Base-by-base conservation (phyloP, 2,888 invertebrate genomes). In the Teleogryllus oceanicus region DNA sequence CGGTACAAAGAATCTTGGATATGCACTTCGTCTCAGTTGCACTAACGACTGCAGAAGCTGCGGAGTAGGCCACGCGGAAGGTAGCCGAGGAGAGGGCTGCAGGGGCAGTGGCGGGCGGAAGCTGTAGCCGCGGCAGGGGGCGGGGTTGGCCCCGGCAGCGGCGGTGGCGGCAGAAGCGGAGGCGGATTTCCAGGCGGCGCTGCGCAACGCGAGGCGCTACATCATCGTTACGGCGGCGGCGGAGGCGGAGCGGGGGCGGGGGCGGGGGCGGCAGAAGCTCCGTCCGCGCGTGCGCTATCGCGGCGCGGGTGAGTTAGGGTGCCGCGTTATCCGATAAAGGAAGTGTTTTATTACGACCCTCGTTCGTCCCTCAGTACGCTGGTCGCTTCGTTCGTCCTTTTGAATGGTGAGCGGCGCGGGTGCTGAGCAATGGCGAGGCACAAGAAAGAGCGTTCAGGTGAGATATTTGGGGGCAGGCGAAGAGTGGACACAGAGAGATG, bases 331-430 rank as follows among this genome's bases (percentile, higher is more conserved):
- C 62, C 62, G 62, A 62, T 62, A 62, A 62, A 62, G 62, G 62
- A 62, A 62, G 62, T 62, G 62, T 62, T 62, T 62, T 62, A 62
- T 62, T 62, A n/a, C 62, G 62, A n/a, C 62, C n/a, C 62, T 62
- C 62, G 13, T 62, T n/a, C 16, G 62, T 13, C 62, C 16, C 62
- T 62, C 16, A 18, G 62, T 62, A n/a, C 62, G 13, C 10, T n/a
- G 62, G 16, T 37, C 37, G 37, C 37, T 37, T 37, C 8, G 37
- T 37, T 37, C 37, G 37, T 37, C 37, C 37, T 37, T 37, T 37
- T 37, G 37, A 37, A 37, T 37, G 37, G 37, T 37, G 37, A 37
- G 8, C 37, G 37, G 37, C 37, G 37, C 37, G 37, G 37, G 37
- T 37, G 37, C 37, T 37, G 37, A 37, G 37, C 37, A 37, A 37